Base-by-base conservation (phyloP, 2,113 vertebrate species). In the Murina feae region DNA sequence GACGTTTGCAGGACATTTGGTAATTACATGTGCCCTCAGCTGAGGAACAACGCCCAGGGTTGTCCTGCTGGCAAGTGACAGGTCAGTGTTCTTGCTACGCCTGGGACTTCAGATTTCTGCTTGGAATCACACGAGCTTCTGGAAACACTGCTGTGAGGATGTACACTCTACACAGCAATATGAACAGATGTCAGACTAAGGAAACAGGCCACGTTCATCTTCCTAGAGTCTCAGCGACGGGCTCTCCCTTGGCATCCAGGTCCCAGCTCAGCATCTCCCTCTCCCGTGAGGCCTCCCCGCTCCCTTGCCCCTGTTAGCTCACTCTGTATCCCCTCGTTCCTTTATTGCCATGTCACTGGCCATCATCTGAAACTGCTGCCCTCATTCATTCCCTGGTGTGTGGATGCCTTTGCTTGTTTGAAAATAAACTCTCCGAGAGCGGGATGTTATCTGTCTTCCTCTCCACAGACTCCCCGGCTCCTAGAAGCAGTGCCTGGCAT, bases 21-120 rank as follows among this genome's bases (percentile, higher is more conserved):
- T 97, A 98, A 97, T 98, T 98, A 98, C 98, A 98, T 97, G 95
- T 97, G 97, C 96, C 96, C 92, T 97, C 96, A 98, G 97, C 97
- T 98, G 97, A 97, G 98, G 97, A 95, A 96, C 97, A 97, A 97
- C 96, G 94, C 97, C 97, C 37, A 51, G 93, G 96, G 97, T 96
- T 96, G 96, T 97, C 97, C 96, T 98, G 96, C 96, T 97, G 85
- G 60, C 71, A 90, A 96, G 91, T 96, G 92, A 95, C 96, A 97
- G 95, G 93, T 95, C 92, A 86, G 39, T 93, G 63, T 94, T 96
- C 93, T 96, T 92, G 75, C 93, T 82, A 20, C 90, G 91, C 68
- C 78, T 91, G 18, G 74, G 75, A 83, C 75, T 86, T 76, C 86
- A 94, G 51, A 69, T 68, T 78, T 95, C 94, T 91, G 85, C 90